phyloP scores from a whole-genome alignment of 2,888 invertebrate species.

The Caenorhabditis zanzibari region DNA sequence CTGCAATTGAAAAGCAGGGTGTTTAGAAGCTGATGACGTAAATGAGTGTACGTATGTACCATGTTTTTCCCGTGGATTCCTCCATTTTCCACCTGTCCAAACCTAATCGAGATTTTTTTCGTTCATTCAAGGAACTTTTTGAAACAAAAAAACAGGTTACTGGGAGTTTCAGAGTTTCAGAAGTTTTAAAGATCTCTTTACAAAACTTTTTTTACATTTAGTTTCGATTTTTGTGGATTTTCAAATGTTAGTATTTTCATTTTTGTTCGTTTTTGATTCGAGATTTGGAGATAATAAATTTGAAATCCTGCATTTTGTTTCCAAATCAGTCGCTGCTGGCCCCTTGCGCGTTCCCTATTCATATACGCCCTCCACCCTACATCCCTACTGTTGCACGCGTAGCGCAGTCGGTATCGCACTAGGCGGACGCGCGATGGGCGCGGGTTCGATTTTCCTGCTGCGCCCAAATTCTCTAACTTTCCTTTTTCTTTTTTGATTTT shows the following conservation, averaged over 20 bases:
- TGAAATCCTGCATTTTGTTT: no score
- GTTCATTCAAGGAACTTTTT: conserved; percentile 23
- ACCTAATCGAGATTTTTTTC: conserved; percentile 5
- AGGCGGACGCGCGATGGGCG: no score
- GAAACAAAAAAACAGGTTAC: conserved; percentile 5
- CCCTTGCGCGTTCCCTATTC: no score
- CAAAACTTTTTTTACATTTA: no score
- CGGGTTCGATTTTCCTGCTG: no score
- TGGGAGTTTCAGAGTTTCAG: conserved; percentile 4
- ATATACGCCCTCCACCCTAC: no score
- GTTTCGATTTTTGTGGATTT: not conserved
- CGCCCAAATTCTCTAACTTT: no score
- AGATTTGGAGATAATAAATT: not conserved
- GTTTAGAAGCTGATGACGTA: conserved; percentile 24
- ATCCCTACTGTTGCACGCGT: no score
- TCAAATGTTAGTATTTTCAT: not conserved
- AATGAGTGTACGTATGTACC: conserved; percentile 49
- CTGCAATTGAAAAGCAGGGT: not conserved
- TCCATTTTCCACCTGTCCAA: conserved; percentile 12
- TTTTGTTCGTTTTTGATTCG: not conserved
- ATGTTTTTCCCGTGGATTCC: conserved; percentile 13
- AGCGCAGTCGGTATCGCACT: no score
- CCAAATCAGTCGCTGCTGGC: no score
- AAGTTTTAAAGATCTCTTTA: not conserved
- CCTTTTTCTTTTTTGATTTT: no score